Base-by-base conservation (phyloP, 2,888 invertebrate genomes). In the Ariolimax columbianus region DNA sequence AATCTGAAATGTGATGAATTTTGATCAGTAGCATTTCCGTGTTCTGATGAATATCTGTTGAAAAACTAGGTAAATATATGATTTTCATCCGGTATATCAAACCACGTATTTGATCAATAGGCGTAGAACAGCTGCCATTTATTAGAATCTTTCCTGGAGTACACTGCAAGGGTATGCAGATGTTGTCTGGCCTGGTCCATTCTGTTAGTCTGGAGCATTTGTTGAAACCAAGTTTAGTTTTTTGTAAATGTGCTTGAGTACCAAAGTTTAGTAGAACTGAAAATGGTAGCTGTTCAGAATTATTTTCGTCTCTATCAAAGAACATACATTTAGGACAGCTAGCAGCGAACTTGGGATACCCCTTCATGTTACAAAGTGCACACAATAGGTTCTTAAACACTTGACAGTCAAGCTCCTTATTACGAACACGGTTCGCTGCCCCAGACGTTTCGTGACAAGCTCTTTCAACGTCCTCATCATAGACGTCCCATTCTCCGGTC, bases 111-210 rank as follows among this genome's bases (percentile, higher is more conserved):
- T 59, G 17, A 14, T n/a, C n/a, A 33, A 82, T 2, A 2, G 66
- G 66, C 0, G 82, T 82, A 59, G 43, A 33, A 36, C 82, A 82
- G 26, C n/a, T 75, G 1, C 75, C 75, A n/a, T 82, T 47, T 30
- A 17, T 38, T 9, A 75, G 77, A n/a, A 40, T 26, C 36, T 82
- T 82, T 40, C 82, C 82, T 9, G 82, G 66, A 6, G 19, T 51
- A 30, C 82, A 82, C 47, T 66, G 75, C 36, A 82, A 59, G 30
- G 82, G 77, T 55, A 77, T n/a, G 43, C 82, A 82, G 26, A 38
- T 0, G 17, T 40, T 47, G 33, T 82, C 72, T 36, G 72, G 72
- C n/a, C 72, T 72, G 3, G 43, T 17, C 78, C 78, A 78, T 26
- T 78, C 66, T 38, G 36, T 17, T 0, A 36, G 36, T 30, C 36